Conservation (phyloP, 2,113 vertebrate species). For the Pantherophis guttatus region DNA sequence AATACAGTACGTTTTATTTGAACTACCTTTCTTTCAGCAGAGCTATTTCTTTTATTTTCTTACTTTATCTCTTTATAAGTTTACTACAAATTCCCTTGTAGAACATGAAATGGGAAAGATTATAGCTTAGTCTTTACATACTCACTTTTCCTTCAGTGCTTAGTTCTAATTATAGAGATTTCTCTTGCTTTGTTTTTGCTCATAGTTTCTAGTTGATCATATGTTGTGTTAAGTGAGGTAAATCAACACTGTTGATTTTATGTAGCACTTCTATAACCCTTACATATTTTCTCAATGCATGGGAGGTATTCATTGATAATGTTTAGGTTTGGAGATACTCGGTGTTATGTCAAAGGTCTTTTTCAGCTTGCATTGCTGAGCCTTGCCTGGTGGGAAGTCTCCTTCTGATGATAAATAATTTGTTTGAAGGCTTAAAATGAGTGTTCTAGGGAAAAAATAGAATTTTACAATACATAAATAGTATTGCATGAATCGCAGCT, state of each 20-base stretch:
- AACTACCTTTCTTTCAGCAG: not conserved
- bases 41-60: not conserved
- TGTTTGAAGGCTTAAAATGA: conserved; percentile 11
- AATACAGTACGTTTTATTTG: not conserved
- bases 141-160: not conserved
- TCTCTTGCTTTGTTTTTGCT: not conserved
- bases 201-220: not conserved
- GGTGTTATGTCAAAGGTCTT: conserved; percentile 7
- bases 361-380: not conserved
- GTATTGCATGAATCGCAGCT: not conserved
- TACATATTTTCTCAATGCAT: not conserved
- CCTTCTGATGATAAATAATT: not conserved
- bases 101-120: not conserved
- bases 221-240: not conserved
- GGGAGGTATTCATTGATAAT: not conserved
- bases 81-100: not conserved
- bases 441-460: not conserved
- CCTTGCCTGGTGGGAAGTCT: not conserved
- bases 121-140: not conserved
- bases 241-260: not conserved
- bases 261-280: not conserved
- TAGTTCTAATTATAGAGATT: not conserved
- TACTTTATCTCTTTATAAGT: not conserved
- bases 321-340: conserved; percentile 1
- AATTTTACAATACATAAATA: conserved; percentile 1